Percentiles rank a stretch among this genome's conserved stretches.
Evolutionary conservation across 2,113 vertebrate species (phyloP).

Genomic region (Nerophis ophidion): DNA sequence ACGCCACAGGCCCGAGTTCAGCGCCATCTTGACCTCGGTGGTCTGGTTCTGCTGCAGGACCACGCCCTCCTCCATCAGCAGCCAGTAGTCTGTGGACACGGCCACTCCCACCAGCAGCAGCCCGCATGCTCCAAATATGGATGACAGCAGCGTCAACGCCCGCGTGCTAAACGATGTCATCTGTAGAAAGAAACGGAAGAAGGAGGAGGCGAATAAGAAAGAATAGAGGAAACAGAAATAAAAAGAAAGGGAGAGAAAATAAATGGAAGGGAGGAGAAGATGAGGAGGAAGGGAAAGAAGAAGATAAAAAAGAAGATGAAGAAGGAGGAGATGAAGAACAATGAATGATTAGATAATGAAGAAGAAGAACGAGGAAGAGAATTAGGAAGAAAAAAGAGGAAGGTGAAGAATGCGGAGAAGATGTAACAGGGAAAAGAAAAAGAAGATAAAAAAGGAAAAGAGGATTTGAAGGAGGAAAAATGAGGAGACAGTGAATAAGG

Average conservation of each 20-base stretch:
- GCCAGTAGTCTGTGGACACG: constrained; percentile 89
- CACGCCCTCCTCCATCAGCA: constrained; percentile 86
- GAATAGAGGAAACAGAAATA: background rate
- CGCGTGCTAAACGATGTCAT: constrained; percentile 87
- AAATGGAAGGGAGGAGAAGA: background rate
- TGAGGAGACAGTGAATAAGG: background rate
- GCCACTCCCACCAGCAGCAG: constrained; percentile 83
- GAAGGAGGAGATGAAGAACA: no score
- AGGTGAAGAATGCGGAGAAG: no score
- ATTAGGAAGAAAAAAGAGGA: background rate
- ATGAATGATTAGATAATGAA: no score
- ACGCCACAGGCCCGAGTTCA: constrained; percentile 86
- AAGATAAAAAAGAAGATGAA: background rate
- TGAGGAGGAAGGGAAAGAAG: background rate
- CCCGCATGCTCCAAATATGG: constrained; percentile 81
- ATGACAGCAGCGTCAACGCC: constrained; percentile 84
- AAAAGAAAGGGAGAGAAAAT: background rate
- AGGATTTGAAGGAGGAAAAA: background rate
- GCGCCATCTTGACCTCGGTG: constrained; percentile 85
- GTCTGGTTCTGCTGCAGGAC: constrained; percentile 86
- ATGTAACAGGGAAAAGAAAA: no score
- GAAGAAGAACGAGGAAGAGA: background rate
- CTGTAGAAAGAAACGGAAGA: constrained; percentile 38
- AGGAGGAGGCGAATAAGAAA: no score
- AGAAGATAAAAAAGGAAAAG: background rate